Conservation (phyloP, 1,140 invertebrate genomes). For the Thaumatotibia leucotreta region DNA sequence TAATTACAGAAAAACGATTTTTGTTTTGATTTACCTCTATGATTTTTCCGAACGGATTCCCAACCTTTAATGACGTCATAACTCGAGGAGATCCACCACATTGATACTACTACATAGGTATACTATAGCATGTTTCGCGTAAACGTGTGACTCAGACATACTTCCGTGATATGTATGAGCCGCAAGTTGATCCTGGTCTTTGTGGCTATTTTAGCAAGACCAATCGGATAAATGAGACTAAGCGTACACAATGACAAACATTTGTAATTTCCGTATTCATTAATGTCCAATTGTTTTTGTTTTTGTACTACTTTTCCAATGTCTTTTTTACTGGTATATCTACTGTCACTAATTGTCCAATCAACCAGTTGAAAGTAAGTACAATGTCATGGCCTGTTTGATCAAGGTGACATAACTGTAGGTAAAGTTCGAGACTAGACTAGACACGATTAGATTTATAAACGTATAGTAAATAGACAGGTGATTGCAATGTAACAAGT, state of each 20-base stretch:
- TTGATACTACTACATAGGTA: no score
- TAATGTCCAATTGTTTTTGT: background rate
- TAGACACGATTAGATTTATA: background rate
- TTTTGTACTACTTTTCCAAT: background rate
- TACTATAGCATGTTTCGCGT: background rate
- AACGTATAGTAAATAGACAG: background rate
- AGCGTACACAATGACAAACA: background rate
- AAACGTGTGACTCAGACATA: conserved; percentile 1
- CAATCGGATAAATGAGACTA: background rate
- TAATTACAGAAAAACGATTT: no score
- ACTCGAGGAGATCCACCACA: background rate
- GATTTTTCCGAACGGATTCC: background rate
- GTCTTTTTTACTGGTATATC: background rate
- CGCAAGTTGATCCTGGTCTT: background rate
- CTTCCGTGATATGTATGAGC: background rate
- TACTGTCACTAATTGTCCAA: background rate
- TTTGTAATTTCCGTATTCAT: background rate
- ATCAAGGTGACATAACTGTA: background rate
- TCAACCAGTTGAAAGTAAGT: conserved; percentile 1
- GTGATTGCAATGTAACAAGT: background rate
- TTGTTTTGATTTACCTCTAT: no score
- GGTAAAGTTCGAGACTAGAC: background rate
- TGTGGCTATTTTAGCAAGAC: background rate
- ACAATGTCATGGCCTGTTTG: background rate
- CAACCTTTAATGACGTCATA: background rate